These are phyloP conservation scores for Trialeurodes vaporariorum DNA, from an alignment of 1,140 invertebrate genomes.

Conservation along the genomic window DNA sequence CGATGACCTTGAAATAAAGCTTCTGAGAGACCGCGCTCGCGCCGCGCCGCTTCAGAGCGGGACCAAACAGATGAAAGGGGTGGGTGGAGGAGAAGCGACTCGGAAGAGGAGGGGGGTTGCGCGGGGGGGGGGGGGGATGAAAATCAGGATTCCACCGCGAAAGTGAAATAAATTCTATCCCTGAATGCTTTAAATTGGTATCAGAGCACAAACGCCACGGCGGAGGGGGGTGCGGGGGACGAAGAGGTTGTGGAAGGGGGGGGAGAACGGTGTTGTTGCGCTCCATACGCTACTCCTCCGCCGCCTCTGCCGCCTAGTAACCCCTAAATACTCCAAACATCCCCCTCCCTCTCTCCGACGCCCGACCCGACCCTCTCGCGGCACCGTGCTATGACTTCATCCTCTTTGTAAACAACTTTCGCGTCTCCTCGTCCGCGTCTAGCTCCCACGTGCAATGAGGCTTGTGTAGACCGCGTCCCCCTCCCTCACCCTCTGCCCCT, in stretches of 20 bases:
- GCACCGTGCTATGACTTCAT: background rate
- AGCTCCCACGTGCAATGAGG: too few species aligned
- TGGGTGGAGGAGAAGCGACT: too few species aligned
- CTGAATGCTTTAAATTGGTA: background rate
- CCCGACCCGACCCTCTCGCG: too few species aligned
- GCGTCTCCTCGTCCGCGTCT: background rate
- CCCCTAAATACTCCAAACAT: background rate
- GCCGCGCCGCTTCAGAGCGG: background rate
- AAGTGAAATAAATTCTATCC: background rate
- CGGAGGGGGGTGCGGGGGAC: background rate
- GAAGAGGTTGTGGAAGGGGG: background rate
- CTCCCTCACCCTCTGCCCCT: too few species aligned
- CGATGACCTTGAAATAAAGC: background rate
- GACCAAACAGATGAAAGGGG: too few species aligned
- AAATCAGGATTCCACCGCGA: background rate
- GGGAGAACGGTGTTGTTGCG: too few species aligned
- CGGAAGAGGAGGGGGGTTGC: too few species aligned
- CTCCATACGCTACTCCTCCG: background rate
- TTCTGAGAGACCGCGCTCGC: too few species aligned
- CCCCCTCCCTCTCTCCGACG: background rate
- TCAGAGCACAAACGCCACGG: too few species aligned
- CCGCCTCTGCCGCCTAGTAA: background rate
- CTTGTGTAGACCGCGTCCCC: too few species aligned
- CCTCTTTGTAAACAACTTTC: background rate
- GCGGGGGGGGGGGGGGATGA: background rate